Evolutionary conservation across 1,140 invertebrate species (phyloP), one percentile per base, ranked within the genome.

Genomic region (Drosophila bocqueti): DNA sequence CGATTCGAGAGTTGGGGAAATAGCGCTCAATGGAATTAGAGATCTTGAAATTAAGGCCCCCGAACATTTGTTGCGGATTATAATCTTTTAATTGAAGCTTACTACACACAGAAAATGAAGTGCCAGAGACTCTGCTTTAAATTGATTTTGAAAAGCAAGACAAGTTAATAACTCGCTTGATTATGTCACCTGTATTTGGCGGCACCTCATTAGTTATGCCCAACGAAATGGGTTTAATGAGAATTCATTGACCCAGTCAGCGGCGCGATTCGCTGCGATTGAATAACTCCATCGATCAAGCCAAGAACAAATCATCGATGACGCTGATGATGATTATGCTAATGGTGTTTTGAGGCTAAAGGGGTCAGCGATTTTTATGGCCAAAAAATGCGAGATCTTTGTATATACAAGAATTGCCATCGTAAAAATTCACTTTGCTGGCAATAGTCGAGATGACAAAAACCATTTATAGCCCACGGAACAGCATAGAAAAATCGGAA

Each of bases 401-500:
- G 16, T 29, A 7, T 52, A 29, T 38, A 40, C 43, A 58, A 61
- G 24, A 24, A 24, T 24, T 47, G 21, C 43, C 57, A 31, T 79
- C 76, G 64, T 81, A 79, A 79, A 89, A 90, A 76, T 81, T 89
- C 85, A 89, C 85, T 89, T 89, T 83, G 67, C 49, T 45, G 49
- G 49, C n/a, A 46, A 64, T 57, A 74, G 29, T 57, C 38, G 71
- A 43, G 52, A 59, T 79, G 79, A 59, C 65, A 80, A 83, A 83
- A 82, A 76, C 10, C 81, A 87, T 83, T 76, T 89, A 89, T 64
- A 49, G 72, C 76, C 43, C 54, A 50, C 57, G n/a, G n/a, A 63
- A 61, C 42, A 55, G 34, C 54, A 57, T 52, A 75, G 36, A 15
- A 24, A 52, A 57, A 34, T 11, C 54, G 15, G 34, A 46, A 38